Percentiles rank a stretch among this genome's conserved stretches.
Evolutionary conservation across 2,797 vertebrate genomes (phyloP).

Genomic region (Scolopax rusticola): DNA sequence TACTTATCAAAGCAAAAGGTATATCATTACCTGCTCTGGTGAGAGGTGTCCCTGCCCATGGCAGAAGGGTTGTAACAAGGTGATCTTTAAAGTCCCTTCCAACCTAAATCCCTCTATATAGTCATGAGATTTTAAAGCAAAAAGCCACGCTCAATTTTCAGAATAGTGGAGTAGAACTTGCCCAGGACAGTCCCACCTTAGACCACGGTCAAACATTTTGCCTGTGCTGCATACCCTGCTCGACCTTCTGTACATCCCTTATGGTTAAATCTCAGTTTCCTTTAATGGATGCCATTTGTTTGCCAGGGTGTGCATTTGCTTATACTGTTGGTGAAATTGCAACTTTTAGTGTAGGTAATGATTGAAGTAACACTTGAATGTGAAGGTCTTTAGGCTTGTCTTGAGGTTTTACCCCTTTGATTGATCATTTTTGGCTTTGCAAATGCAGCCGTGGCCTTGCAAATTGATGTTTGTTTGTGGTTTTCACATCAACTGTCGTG

Average conservation of each 20-base stretch:
- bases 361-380: neutral
- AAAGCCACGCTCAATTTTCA: neutral
- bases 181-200: neutral
- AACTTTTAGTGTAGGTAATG: neutral
- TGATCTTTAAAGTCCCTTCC: too few species aligned
- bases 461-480: neutral
- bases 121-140: neutral
- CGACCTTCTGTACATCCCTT: rapidly evolving
- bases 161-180: neutral
- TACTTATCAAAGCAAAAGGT: neutral
- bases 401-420: neutral
- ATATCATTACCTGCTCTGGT: neutral
- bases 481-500: neutral
- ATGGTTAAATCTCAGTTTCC: neutral
- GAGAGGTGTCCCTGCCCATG: too few species aligned
- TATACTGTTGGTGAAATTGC: neutral
- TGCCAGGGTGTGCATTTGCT: neutral
- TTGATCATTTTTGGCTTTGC: neutral
- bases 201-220: neutral
- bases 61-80: too few species aligned
- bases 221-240: neutral
- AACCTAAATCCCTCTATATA: neutral
- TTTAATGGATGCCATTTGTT: neutral
- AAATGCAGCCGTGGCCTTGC: neutral
- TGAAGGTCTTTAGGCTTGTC: neutral